phyloP scores from a whole-genome alignment of 2,888 invertebrate species.

The Caenorhabditis imperialis region DNA sequence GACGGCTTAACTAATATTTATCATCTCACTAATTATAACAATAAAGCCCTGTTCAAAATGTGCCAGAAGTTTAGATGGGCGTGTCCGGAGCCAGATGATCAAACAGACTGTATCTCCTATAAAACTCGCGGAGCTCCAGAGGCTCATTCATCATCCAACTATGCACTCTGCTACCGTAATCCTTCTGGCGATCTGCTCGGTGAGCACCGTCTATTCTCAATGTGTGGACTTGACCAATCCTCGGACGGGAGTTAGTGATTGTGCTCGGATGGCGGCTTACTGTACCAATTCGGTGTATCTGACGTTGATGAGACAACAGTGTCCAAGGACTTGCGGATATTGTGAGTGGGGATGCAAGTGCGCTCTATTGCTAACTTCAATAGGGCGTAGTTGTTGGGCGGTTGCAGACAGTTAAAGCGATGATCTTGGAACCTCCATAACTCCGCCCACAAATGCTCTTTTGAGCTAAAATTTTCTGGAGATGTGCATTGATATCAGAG shows the following conservation, averaged over 20 bases:
- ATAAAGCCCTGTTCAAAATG: constrained; percentile 9
- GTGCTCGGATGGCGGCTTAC: constrained; percentile 26
- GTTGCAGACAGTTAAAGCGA: too few relatives aligned
- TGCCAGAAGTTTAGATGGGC: constrained; percentile 27
- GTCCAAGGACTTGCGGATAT: constrained; percentile 51
- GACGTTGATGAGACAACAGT: constrained; percentile 40
- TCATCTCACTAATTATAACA: constrained; percentile 5
- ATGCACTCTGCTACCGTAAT: constrained; percentile 21
- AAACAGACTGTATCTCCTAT: too few relatives aligned
- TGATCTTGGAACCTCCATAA: too few relatives aligned
- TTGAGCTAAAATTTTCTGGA: too few relatives aligned
- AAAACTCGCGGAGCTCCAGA: too few relatives aligned
- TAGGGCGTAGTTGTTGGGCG: too few relatives aligned
- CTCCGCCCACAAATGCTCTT: too few relatives aligned
- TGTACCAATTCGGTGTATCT: constrained; percentile 42
- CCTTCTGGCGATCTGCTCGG: constrained; percentile 3
- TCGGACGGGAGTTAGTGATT: constrained; percentile 30
- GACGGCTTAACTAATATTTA: constrained; percentile 1
- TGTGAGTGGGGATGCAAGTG: constrained; percentile 5
- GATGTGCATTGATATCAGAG: too few relatives aligned
- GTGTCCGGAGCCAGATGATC: too few relatives aligned
- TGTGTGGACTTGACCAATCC: constrained; percentile 41
- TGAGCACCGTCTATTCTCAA: constrained; percentile 14
- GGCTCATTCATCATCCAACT: not conserved
- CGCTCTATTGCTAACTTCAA: not conserved